Evolutionary conservation across 2,797 vertebrate genomes (phyloP), one percentile per base, ranked within the genome.

Genomic region (Schizothorax lantsangensis): DNA sequence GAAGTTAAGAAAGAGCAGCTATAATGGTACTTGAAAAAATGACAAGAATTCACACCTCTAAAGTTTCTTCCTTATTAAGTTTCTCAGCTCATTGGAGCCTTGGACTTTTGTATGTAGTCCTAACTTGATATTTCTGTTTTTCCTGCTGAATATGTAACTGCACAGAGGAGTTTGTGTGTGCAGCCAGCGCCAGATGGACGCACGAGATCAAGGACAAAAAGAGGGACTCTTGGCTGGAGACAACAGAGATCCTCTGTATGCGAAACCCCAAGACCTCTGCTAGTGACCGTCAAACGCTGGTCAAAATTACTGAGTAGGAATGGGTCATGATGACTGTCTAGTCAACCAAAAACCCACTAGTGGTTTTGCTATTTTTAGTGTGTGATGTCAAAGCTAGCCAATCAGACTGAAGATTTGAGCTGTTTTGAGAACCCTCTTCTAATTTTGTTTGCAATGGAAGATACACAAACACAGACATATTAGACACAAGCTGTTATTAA

Each of bases 1-100:
- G 66, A 73, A 79, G 68, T 80, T 84, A 75, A 81, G 64, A 82
- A 80, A 47, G 79, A 26, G 84, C 57, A 47, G 83, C 75, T 83
- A 90, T 84, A 91, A 89, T 88, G 40, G 52, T 36, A 77, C 43
- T 74, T 38, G 26, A 45, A 57, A 94, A 92, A 94, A 94, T 92
- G 89, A 88, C 82, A 93, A 91, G 92, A 94, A 94, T 95, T 94
- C 92, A 49, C 82, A 86, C 85, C 85, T 77, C 79, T 49, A 54
- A 47, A 54, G 36, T 85, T 79, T 84, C 71, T 74, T 75, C 79
- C 43, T 66, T 69, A 59, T 64, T 45, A 15, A 81, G 81, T 88
- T 91, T 89, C 66, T 74, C 69, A 86, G 88, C 85, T 90, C n/a
- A 81, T 84, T 74, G 89, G 87, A 84, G 88, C 87, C 33, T 19